Evolutionary conservation across 2,797 vertebrate genomes (phyloP).

Genomic region (Dendrocincla tyrannina): DNA sequence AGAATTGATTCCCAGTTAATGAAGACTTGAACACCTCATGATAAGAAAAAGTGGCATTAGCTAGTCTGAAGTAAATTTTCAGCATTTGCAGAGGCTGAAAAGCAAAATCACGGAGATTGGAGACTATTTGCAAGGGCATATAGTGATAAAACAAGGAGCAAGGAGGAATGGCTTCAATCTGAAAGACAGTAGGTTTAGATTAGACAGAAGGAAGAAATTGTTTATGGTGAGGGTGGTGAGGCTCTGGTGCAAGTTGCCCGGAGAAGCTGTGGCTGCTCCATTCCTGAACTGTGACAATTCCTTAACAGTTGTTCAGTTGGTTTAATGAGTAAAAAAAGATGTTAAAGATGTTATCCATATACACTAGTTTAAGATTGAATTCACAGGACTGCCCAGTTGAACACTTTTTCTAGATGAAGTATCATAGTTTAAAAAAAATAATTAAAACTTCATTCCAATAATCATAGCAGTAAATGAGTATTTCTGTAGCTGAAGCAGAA

Average conservation of each 20-base stretch:
- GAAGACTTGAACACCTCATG: neutral
- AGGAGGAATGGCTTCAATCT: no score
- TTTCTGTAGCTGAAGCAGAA: neutral
- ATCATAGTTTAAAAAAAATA: neutral
- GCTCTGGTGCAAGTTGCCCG: neutral
- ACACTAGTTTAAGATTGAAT: neutral
- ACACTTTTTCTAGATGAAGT: neutral
- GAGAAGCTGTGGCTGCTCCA: neutral
- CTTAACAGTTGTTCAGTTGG: neutral
- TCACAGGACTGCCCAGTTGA: neutral
- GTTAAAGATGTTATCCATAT: neutral
- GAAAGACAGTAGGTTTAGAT: neutral
- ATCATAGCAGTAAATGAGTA: neutral
- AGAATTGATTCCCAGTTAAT: neutral
- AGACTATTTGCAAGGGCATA: no score
- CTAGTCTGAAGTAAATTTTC: neutral
- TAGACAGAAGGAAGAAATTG: neutral
- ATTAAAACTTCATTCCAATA: neutral
- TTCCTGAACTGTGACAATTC: neutral
- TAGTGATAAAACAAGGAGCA: neutral
- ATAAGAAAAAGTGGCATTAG: neutral
- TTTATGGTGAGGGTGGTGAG: neutral
- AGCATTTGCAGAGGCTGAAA: neutral
- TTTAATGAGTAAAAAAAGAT: neutral
- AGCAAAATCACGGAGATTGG: neutral